These are phyloP conservation scores for Spongilla lacustris DNA, from an alignment of 37 sponge, comb jelly and placozoan species.

Conservation along the genomic window DNA sequence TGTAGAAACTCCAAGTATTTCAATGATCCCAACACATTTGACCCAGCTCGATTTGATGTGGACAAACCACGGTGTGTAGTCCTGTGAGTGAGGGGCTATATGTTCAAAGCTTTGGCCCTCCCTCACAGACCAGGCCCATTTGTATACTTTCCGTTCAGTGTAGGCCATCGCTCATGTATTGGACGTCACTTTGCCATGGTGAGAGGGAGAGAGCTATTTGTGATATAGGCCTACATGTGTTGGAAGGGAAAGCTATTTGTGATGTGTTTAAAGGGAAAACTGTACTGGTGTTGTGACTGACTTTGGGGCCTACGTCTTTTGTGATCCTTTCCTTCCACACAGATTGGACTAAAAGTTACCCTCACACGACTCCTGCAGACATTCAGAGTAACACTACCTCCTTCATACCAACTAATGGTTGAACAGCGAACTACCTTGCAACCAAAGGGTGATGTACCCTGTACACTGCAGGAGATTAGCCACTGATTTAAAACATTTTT, in stretches of 20 bases:
- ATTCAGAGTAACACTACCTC: not conserved
- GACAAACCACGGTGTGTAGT: not conserved
- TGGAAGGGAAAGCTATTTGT: not conserved
- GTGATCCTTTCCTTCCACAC: not conserved
- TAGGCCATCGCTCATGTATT: conserved; percentile 35
- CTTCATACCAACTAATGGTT: not conserved
- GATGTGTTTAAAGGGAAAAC: no score
- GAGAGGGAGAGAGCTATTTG: conserved; percentile 15
- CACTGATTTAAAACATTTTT: no score
- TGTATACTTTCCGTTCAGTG: conserved; percentile 39
- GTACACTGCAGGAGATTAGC: not conserved
- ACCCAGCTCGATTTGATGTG: conserved; percentile 8
- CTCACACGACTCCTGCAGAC: not conserved
- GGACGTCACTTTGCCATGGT: conserved; percentile 39
- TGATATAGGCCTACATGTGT: no score
- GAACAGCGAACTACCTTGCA: not conserved
- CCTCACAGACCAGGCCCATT: conserved; percentile 17
- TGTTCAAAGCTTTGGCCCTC: not conserved
- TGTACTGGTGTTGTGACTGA: no score
- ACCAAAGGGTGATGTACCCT: not conserved
- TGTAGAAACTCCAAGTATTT: not conserved
- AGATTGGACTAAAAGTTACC: not conserved
- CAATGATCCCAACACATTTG: conserved; percentile 4
- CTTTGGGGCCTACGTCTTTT: no score
- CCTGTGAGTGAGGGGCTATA: not conserved